phyloP scores from a whole-genome alignment of 2,113 vertebrate genomes.

The Fulmarus glacialis region DNA sequence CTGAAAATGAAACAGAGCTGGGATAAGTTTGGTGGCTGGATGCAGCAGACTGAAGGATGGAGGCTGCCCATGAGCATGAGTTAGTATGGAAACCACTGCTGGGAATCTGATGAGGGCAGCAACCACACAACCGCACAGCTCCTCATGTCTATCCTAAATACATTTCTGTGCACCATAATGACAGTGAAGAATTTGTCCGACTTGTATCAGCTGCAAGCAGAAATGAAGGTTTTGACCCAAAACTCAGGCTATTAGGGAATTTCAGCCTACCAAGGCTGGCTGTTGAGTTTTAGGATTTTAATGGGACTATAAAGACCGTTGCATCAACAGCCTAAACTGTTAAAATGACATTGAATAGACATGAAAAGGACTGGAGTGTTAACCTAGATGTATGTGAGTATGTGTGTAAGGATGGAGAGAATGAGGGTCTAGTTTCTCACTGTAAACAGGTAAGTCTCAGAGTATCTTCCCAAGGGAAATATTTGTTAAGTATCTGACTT shows the following conservation, averaged over 20 bases:
- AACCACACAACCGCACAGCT: not conserved
- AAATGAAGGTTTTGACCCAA: not conserved
- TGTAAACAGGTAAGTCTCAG: not conserved
- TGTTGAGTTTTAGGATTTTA: not conserved
- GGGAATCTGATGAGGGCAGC: not conserved
- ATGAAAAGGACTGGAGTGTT: not conserved
- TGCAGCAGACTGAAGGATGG: not conserved
- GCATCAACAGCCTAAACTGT: not conserved
- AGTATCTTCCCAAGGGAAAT: not conserved
- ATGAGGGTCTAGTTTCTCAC: not conserved
- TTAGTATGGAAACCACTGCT: not conserved
- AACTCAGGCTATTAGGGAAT: not conserved
- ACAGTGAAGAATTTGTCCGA: not conserved
- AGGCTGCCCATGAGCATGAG: not conserved
- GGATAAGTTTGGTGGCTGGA: not conserved
- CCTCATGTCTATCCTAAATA: not conserved
- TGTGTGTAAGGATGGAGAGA: not conserved
- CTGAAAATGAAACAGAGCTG: not conserved
- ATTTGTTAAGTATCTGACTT: constrained; percentile 15
- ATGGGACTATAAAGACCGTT: not conserved
- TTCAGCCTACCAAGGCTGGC: not conserved
- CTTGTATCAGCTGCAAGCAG: not conserved
- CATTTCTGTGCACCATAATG: accelerated
- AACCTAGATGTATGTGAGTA: not conserved
- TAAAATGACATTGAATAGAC: not conserved